Conservation (phyloP, 64 coral and sea anemone genomes). For the Trachythela sp. region DNA sequence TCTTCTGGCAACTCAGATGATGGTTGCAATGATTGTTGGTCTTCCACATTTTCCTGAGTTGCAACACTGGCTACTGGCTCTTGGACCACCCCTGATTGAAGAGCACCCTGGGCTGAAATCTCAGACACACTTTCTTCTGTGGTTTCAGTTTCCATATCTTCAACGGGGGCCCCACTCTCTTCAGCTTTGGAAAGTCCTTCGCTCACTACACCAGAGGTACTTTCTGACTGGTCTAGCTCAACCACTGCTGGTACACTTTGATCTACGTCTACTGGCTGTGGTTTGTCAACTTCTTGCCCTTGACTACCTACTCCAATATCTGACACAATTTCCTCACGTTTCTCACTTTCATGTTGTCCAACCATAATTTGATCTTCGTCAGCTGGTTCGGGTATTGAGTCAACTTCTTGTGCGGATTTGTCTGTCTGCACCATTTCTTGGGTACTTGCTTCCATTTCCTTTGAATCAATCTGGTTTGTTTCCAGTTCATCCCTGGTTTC, state of each 20-base stretch:
- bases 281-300: slow-evolving; percentile 7
- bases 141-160: slow-evolving; percentile 39
- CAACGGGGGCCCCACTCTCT: slow-evolving; percentile 1
- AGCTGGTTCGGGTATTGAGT: background rate
- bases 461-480: background rate
- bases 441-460: background rate
- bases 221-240: background rate
- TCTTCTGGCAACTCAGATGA: background rate
- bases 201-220: background rate
- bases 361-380: background rate
- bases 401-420: too few species aligned
- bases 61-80: background rate
- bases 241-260: background rate
- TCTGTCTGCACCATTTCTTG: too few species aligned
- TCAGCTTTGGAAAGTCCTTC: background rate
- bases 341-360: background rate
- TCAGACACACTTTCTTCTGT: background rate
- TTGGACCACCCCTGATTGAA: background rate
- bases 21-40: background rate
- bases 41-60: background rate
- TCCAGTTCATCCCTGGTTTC: background rate
- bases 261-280: background rate
- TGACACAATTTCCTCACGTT: background rate
- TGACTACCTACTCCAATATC: background rate
- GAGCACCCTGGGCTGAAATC: background rate